These are phyloP conservation scores for Potamarius usumacintae DNA, from an alignment of 2,113 vertebrate species.

Conservation along the genomic window DNA sequence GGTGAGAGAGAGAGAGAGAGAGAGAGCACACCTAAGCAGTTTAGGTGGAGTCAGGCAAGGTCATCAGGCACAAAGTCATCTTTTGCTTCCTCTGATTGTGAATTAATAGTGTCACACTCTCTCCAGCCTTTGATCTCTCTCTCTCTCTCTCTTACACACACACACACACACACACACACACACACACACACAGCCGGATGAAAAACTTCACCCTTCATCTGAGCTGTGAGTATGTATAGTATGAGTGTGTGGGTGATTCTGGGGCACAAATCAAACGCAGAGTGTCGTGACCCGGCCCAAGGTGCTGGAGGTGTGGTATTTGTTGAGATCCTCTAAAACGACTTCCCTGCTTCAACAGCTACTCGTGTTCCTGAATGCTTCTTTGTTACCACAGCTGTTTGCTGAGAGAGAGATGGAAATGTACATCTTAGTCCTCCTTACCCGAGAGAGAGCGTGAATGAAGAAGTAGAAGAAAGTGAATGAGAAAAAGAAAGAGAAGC, in stretches of 20 bases:
- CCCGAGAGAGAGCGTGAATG: neutral
- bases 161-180: neutral
- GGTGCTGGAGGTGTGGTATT: slow-evolving; percentile 69
- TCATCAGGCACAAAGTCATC: slow-evolving; percentile 6
- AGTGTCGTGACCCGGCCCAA: slow-evolving; percentile 44
- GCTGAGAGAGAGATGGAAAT: slow-evolving; percentile 41
- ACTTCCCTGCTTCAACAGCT: slow-evolving; percentile 61
- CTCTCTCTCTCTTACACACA: neutral
- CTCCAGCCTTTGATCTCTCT: slow-evolving; percentile 16
- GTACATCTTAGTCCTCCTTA: neutral
- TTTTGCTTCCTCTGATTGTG: slow-evolving; percentile 34
- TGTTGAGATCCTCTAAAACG: slow-evolving; percentile 71
- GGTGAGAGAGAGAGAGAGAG: neutral
- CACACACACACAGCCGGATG: neutral
- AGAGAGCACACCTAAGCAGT: neutral
- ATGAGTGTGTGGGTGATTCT: slow-evolving; percentile 16
- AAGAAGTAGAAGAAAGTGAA: neutral
- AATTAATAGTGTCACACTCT: slow-evolving; percentile 21
- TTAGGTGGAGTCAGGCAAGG: slow-evolving; percentile 22
- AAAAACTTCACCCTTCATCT: slow-evolving; percentile 19
- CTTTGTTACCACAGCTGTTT: slow-evolving; percentile 66
- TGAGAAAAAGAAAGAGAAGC: neutral
- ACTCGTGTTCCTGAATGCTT: slow-evolving; percentile 60
- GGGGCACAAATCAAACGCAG: slow-evolving; percentile 62
- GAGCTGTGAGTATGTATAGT: neutral